Percentiles rank a stretch among this genome's conserved stretches.
These are phyloP conservation scores for Spongilla lacustris DNA, from an alignment of 37 sponge, comb jelly and placozoan species.

Conservation along the genomic window DNA sequence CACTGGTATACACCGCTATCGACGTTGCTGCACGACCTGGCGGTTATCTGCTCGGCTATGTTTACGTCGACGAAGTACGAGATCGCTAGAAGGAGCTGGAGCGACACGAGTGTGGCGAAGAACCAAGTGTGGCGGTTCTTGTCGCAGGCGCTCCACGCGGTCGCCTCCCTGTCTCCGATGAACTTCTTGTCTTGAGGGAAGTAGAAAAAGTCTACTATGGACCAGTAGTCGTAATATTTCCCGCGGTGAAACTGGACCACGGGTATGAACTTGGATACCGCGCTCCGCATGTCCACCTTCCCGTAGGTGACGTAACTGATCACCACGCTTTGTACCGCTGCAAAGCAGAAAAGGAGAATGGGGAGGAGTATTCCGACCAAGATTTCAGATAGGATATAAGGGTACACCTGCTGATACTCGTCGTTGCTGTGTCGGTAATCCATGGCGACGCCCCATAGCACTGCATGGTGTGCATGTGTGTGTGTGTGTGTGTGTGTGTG, in stretches of 20 bases:
- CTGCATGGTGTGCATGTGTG: conserved; percentile 47
- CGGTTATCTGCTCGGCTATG: conserved; percentile 27
- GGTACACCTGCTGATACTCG: neutral
- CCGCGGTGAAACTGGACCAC: conserved; percentile 5
- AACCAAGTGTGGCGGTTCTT: conserved; percentile 23
- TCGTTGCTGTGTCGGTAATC: neutral
- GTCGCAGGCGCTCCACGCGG: neutral
- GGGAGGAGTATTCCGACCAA: conserved; percentile 12
- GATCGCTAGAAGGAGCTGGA: conserved; percentile 7
- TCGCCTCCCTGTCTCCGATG: neutral
- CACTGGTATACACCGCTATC: conserved; percentile 24
- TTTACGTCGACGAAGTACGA: conserved; percentile 43
- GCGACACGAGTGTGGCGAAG: conserved; percentile 13
- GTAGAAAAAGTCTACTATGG: conserved; percentile 19
- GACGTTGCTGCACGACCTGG: neutral
- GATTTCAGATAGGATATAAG: conserved; percentile 12
- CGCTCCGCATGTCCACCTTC: conserved; percentile 4
- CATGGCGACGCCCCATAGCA: conserved; percentile 35
- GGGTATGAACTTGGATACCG: conserved; percentile 1
- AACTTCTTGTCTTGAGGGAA: conserved; percentile 1
- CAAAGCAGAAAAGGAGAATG: neutral
- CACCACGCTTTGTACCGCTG: neutral
- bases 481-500: conserved; percentile 55
- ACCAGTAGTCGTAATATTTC: conserved; percentile 21
- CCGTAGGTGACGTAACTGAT: conserved; percentile 31